These are phyloP conservation scores for Chrysemys picta DNA, from an alignment of 2,113 vertebrate species.

Conservation along the genomic window DNA sequence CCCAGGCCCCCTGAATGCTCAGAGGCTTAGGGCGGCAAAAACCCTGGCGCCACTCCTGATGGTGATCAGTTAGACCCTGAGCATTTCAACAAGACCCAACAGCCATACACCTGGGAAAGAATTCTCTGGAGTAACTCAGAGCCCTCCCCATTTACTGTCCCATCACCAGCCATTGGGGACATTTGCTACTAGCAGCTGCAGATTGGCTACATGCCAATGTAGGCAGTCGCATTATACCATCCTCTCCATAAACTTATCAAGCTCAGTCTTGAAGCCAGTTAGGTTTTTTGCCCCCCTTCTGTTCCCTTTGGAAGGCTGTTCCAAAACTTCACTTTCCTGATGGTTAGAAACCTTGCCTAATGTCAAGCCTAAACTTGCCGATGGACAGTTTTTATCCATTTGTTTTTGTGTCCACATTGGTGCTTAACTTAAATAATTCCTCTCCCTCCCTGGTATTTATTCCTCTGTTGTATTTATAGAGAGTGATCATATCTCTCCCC, in stretches of 20 bases:
- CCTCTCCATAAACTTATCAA: neutral
- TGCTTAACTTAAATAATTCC: neutral
- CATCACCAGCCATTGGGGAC: neutral
- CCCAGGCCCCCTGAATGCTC: too few species aligned
- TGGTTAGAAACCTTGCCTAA: neutral
- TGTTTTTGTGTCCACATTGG: neutral
- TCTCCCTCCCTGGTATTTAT: neutral
- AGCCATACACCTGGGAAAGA: neutral
- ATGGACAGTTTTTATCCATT: neutral
- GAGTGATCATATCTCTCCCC: neutral
- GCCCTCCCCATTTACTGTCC: neutral
- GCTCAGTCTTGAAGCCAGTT: neutral
- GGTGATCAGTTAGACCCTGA: neutral
- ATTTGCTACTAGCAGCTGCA: neutral
- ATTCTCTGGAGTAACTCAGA: neutral
- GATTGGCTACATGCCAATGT: neutral
- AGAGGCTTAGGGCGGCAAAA: too few species aligned
- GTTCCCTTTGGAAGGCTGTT: neutral
- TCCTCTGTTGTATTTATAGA: neutral
- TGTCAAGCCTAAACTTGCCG: neutral
- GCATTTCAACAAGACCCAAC: neutral
- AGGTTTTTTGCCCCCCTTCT: neutral
- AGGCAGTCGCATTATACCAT: neutral
- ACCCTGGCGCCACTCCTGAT: too few species aligned
- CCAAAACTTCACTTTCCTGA: neutral